These are phyloP conservation scores for Cylloceria caligata DNA, from an alignment of 2,888 invertebrate genomes.

Conservation along the genomic window DNA sequence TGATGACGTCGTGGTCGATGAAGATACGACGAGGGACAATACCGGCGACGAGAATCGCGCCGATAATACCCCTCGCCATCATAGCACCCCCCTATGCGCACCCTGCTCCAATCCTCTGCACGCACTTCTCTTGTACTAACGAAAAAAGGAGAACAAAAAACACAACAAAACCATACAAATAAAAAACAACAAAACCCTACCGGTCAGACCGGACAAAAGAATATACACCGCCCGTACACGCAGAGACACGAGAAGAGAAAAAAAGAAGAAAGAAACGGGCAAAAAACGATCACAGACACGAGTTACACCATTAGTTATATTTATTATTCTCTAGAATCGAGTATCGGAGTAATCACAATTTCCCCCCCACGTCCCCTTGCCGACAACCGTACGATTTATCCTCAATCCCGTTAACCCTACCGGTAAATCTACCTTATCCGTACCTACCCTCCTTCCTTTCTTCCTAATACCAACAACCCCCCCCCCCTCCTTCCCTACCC, in stretches of 20 bases:
- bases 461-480: constrained; percentile 14
- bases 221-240: constrained; percentile 2
- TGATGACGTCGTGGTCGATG: constrained; percentile 52
- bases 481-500: constrained; percentile 37
- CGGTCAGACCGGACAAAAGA: constrained; percentile 20
- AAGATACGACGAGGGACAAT: constrained; percentile 63
- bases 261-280: not conserved
- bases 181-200: not conserved
- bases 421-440: not conserved
- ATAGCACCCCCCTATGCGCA: constrained; percentile 82
- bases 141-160: constrained; percentile 23
- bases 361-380: not conserved
- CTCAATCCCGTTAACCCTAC: not conserved
- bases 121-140: constrained; percentile 84
- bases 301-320: constrained; percentile 81
- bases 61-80: constrained; percentile 76
- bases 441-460: constrained; percentile 28
- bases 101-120: constrained; percentile 84
- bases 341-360: constrained; percentile 72
- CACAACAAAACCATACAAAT: too few species aligned
- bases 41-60: constrained; percentile 50
- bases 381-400: constrained; percentile 1
- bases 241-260: constrained; percentile 30
- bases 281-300: constrained; percentile 25
- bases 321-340: constrained; percentile 83